Percentiles rank a stretch among this genome's conserved stretches.
These are phyloP conservation scores for Plemyria rubiginata DNA, from an alignment of 2,888 invertebrate species.

Conservation along the genomic window DNA sequence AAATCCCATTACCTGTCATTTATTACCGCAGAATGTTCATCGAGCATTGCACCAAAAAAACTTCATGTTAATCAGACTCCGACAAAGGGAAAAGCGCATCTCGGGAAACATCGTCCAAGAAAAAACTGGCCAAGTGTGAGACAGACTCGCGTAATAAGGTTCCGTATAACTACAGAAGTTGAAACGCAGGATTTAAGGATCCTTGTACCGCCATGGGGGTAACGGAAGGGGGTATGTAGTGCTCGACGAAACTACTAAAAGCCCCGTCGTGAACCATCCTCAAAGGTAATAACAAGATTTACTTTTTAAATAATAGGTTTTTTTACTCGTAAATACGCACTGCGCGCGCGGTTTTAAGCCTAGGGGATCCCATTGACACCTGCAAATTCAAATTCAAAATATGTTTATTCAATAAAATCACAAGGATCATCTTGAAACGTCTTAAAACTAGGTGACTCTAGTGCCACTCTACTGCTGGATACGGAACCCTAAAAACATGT, in stretches of 20 bases:
- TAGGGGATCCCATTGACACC: neutral
- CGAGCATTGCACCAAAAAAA: constrained; percentile 6
- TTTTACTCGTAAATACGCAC: no score
- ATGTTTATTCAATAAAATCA: no score
- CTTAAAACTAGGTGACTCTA: no score
- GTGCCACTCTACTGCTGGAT: no score
- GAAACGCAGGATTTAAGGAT: neutral
- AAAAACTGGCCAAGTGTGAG: constrained; percentile 5
- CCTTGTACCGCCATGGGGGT: no score
- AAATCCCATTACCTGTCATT: neutral
- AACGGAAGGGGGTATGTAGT: no score
- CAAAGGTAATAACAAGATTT: no score
- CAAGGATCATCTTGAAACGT: no score
- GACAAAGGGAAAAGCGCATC: constrained; percentile 22
- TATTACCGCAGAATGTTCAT: neutral
- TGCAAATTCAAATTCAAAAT: no score
- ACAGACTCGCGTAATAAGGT: neutral
- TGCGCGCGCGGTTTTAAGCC: neutral
- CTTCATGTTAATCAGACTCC: constrained; percentile 9
- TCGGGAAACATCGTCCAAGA: constrained; percentile 21
- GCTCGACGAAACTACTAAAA: no score
- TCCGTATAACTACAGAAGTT: neutral
- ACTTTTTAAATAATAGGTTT: no score
- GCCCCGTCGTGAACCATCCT: no score
- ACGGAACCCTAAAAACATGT: constrained; percentile 10